These are phyloP conservation scores for Nibea coibor DNA, from an alignment of 2,113 vertebrate species.

Conservation along the genomic window DNA sequence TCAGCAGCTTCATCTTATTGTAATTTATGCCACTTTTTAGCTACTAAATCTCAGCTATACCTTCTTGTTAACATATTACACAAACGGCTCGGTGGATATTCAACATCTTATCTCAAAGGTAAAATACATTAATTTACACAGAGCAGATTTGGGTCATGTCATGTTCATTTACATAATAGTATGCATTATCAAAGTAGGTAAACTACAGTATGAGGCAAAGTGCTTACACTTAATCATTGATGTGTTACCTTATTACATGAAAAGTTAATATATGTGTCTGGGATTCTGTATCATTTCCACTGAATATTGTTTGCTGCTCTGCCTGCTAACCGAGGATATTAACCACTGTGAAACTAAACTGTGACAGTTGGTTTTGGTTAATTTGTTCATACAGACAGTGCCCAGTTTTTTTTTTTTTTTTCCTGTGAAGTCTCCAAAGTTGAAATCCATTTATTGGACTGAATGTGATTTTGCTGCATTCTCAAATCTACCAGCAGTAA, in stretches of 20 bases:
- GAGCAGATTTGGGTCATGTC: constrained; percentile 83
- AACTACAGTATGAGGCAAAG: constrained; percentile 75
- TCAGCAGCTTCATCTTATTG: constrained; percentile 66
- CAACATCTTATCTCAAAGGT: constrained; percentile 78
- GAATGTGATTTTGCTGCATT: constrained; percentile 9
- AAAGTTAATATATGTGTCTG: constrained; percentile 72
- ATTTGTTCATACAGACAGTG: constrained; percentile 4
- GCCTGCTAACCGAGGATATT: constrained; percentile 12
- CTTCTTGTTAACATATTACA: constrained; percentile 68
- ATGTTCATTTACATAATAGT: constrained; percentile 82
- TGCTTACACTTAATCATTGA: constrained; percentile 79
- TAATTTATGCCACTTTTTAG: constrained; percentile 76
- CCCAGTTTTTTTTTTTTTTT: not conserved
- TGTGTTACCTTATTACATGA: constrained; percentile 69
- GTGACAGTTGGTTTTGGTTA: constrained; percentile 3
- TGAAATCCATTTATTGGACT: not conserved
- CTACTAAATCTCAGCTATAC: constrained; percentile 60
- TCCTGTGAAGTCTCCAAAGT: not conserved
- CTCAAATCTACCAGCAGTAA: constrained; percentile 1
- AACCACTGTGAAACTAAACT: constrained; percentile 7
- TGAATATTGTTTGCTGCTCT: constrained; percentile 16
- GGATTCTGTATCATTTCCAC: constrained; percentile 49
- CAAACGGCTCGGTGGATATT: constrained; percentile 61
- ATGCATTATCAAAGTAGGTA: constrained; percentile 81
- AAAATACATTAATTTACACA: constrained; percentile 84